phyloP scores from a whole-genome alignment of 2,797 vertebrate species.

The Rachycentron canadum region DNA sequence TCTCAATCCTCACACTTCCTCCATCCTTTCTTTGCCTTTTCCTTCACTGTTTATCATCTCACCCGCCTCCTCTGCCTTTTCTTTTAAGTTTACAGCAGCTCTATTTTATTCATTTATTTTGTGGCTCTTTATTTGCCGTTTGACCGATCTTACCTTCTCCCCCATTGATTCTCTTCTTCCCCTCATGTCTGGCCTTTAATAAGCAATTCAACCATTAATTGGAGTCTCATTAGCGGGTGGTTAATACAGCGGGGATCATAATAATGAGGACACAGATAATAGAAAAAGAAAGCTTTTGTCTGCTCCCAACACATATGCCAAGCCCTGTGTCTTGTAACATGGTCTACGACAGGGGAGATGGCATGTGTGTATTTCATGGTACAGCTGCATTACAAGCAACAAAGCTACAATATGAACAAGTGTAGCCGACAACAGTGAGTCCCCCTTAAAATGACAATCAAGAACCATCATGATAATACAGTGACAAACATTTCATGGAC shows the following conservation, averaged over 20 bases:
- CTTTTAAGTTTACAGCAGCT: slow-evolving; percentile 46
- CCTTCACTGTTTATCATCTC: slow-evolving; percentile 44
- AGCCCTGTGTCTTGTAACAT: slow-evolving; percentile 42
- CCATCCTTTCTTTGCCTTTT: slow-evolving; percentile 39
- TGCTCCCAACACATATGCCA: slow-evolving; percentile 55
- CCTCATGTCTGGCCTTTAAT: slow-evolving; percentile 71
- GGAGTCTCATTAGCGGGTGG: slow-evolving; percentile 74
- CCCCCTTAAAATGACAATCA: background rate
- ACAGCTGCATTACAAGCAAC: slow-evolving; percentile 35
- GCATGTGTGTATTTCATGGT: slow-evolving; percentile 17
- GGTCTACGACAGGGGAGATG: slow-evolving; percentile 29
- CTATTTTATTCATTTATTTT: slow-evolving; percentile 30
- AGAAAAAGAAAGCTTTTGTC: slow-evolving; percentile 61
- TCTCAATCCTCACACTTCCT: slow-evolving; percentile 67
- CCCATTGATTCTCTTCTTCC: slow-evolving; percentile 25
- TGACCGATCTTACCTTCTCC: slow-evolving; percentile 33
- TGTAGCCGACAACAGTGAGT: background rate
- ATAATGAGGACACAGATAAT: slow-evolving; percentile 78
- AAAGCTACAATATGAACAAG: slow-evolving; percentile 12
- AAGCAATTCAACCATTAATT: slow-evolving; percentile 76
- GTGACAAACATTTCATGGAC: background rate
- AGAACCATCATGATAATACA: background rate
- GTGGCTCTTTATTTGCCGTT: slow-evolving; percentile 32
- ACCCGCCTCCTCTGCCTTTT: slow-evolving; percentile 25
- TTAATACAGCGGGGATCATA: slow-evolving; percentile 71